A percentile compares a stretch with the other conserved stretches of the same genome.
Evolutionary conservation across 2,797 vertebrate species (phyloP).

Genomic region (Melanogrammus aeglefinus): DNA sequence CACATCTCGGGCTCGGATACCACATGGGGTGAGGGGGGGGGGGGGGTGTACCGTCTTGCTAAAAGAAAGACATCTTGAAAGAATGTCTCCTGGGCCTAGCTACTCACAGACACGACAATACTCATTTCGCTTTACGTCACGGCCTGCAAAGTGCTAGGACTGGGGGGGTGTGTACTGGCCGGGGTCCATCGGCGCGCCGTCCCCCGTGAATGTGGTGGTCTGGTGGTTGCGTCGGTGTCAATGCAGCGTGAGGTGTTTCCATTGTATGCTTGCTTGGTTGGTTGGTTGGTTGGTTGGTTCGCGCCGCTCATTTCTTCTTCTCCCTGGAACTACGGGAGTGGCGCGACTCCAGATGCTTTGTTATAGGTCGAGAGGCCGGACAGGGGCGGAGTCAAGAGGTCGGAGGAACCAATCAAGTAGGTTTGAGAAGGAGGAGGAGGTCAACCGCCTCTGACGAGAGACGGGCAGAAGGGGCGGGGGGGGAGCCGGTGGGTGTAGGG

Average conservation of each 20-base stretch:
- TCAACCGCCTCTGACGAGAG: conserved; percentile 26
- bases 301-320: not conserved
- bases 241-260: conserved; percentile 58
- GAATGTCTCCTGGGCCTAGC: conserved; percentile 87
- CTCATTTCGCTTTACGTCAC: conserved; percentile 71
- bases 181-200: conserved; percentile 59
- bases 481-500: conserved; percentile 74
- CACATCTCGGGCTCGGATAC: not conserved
- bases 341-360: not conserved
- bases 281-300: conserved; percentile 35
- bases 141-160: conserved; percentile 90
- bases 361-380: not conserved
- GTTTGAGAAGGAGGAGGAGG: not conserved
- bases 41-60: conserved; percentile 94
- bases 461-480: not conserved
- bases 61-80: conserved; percentile 87
- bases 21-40: conserved; percentile 13
- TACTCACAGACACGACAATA: conserved; percentile 93
- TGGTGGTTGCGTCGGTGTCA: conserved; percentile 63
- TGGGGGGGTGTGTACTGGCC: conserved; percentile 84
- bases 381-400: not conserved
- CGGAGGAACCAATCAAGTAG: not conserved
- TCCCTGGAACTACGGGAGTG: not conserved
- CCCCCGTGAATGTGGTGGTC: conserved; percentile 11
- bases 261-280: not conserved